These are phyloP conservation scores for Salvelinus fontinalis DNA, from an alignment of 2,113 vertebrate species.

Conservation along the genomic window DNA sequence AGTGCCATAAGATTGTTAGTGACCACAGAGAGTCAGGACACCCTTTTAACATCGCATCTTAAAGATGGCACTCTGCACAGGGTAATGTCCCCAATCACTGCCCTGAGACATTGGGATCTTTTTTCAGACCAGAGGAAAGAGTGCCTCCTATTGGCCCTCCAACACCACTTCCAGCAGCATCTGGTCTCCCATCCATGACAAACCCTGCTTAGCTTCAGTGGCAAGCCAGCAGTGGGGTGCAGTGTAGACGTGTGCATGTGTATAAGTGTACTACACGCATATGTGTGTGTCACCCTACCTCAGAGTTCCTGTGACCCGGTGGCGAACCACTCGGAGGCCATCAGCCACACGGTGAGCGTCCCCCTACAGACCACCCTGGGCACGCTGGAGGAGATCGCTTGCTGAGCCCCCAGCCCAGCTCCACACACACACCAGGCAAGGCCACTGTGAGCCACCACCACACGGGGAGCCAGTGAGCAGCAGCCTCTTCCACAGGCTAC, in stretches of 20 bases:
- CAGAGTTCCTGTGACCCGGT: slow-evolving; percentile 95
- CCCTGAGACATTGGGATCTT: too few relatives aligned
- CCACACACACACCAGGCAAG: slow-evolving; percentile 49
- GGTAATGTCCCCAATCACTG: too few relatives aligned
- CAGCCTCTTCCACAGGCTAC: background rate
- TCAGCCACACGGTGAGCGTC: slow-evolving; percentile 95
- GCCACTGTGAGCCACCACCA: slow-evolving; percentile 19
- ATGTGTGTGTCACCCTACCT: slow-evolving; percentile 10
- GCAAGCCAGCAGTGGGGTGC: too few relatives aligned
- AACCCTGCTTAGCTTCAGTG: too few relatives aligned
- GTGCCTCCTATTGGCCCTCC: too few relatives aligned
- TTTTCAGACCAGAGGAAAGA: too few relatives aligned
- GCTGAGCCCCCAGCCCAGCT: slow-evolving; percentile 78
- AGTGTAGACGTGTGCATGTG: background rate
- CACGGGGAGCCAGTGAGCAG: slow-evolving; percentile 11
- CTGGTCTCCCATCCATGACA: too few relatives aligned
- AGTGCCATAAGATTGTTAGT: too few relatives aligned
- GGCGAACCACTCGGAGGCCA: slow-evolving; percentile 93
- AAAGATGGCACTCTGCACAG: too few relatives aligned
- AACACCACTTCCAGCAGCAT: too few relatives aligned
- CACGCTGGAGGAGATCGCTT: slow-evolving; percentile 94
- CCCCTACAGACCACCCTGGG: slow-evolving; percentile 93
- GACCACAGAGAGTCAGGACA: too few relatives aligned
- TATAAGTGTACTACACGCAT: slow-evolving; percentile 3
- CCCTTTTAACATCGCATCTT: too few relatives aligned